These are phyloP conservation scores for Colossoma macropomum DNA, from an alignment of 2,113 vertebrate genomes.

Conservation along the genomic window DNA sequence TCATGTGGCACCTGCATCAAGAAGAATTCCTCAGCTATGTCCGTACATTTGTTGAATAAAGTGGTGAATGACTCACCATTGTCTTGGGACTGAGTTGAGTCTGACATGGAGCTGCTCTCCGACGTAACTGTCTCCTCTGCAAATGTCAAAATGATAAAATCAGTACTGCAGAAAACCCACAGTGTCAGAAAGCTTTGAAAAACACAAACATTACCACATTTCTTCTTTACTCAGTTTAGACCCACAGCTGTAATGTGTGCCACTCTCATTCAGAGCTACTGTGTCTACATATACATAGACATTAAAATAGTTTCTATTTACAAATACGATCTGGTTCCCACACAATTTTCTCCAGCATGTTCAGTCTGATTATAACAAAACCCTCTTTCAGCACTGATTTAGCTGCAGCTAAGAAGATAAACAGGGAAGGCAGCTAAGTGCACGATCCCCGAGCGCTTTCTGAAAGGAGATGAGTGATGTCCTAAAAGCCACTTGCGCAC, in stretches of 20 bases:
- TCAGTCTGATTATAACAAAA: background rate
- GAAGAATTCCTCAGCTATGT: background rate
- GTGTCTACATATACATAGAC: background rate
- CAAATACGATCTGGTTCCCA: no score
- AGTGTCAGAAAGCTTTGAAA: background rate
- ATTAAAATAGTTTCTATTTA: background rate
- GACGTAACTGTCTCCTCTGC: slow-evolving; percentile 86
- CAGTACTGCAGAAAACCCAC: background rate
- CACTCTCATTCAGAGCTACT: background rate
- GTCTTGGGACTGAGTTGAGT: slow-evolving; percentile 83
- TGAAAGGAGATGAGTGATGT: no score
- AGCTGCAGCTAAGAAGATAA: background rate
- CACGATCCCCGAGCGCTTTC: no score
- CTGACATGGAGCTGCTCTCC: slow-evolving; percentile 88
- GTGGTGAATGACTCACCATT: slow-evolving; percentile 78
- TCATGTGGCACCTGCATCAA: background rate
- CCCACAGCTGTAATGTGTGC: background rate
- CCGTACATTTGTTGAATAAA: background rate
- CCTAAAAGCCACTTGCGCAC: no score
- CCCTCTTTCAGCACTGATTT: background rate
- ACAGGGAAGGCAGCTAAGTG: no score
- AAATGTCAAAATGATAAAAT: slow-evolving; percentile 43
- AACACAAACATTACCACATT: background rate
- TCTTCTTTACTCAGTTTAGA: slow-evolving; percentile 18
- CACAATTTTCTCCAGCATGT: background rate